Evolutionary conservation across 1,140 invertebrate species (phyloP).

Genomic region (Dolichoris vasculosae): DNA sequence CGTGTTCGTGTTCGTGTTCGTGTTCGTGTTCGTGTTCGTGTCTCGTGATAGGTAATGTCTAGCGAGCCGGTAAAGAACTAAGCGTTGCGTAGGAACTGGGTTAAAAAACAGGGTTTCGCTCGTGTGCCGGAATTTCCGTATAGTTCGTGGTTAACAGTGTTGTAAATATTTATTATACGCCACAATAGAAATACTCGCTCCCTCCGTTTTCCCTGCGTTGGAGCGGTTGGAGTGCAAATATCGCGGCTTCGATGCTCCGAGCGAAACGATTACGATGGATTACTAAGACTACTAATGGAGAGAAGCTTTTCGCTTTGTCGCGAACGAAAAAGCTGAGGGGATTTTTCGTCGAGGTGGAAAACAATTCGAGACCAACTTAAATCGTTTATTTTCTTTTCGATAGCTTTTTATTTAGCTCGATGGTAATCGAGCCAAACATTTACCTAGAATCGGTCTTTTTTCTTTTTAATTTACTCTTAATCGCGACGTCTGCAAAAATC

Average conservation of each 20-base stretch:
- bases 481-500: background rate
- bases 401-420: background rate
- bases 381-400: background rate
- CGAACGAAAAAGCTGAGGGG: background rate
- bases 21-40: too few species aligned
- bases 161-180: constrained; percentile 7
- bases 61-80: background rate
- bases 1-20: too few species aligned
- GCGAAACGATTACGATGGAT: background rate
- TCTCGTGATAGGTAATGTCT: background rate
- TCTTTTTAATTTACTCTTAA: background rate
- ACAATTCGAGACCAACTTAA: background rate
- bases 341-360: background rate
- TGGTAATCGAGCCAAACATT: background rate
- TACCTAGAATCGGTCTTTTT: background rate
- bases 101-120: constrained; percentile 3
- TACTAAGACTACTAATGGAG: background rate
- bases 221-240: background rate
- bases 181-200: background rate
- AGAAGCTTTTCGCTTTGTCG: background rate
- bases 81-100: constrained; percentile 18
- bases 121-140: constrained; percentile 40
- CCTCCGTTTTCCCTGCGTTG: background rate
- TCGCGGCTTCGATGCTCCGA: background rate
- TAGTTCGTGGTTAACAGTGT: constrained; percentile 1